Percentiles rank a stretch among this genome's conserved stretches.
These are phyloP conservation scores for Guaruba guarouba DNA, from an alignment of 2,113 vertebrate genomes.

Conservation along the genomic window DNA sequence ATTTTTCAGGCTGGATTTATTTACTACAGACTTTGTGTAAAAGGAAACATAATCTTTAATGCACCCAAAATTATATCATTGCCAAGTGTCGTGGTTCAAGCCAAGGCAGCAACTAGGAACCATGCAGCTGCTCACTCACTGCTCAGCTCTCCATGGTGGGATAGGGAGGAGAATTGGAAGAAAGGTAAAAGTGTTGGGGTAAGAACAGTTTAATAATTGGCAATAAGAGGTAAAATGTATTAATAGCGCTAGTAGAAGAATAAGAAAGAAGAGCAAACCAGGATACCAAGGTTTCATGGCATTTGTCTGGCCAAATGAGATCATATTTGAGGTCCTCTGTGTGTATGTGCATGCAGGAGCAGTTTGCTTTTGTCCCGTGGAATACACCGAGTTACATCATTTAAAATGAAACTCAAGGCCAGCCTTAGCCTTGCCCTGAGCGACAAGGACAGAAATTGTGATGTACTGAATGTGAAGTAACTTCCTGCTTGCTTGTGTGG, in stretches of 20 bases:
- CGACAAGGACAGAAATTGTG: neutral
- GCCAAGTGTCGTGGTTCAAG: neutral
- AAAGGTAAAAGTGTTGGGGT: neutral
- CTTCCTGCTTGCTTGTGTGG: neutral
- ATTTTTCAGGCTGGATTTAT: neutral
- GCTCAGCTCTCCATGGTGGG: neutral
- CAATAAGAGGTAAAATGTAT: neutral
- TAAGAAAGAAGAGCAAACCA: neutral
- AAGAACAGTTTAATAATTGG: neutral
- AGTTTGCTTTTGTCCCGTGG: neutral
- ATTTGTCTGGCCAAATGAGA: neutral
- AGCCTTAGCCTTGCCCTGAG: constrained; percentile 37
- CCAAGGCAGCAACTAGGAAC: neutral
- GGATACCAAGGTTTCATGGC: neutral
- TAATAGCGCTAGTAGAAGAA: neutral
- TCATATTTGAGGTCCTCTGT: neutral
- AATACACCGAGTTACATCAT: neutral
- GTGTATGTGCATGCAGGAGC: neutral
- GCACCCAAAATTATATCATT: neutral
- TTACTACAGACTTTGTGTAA: neutral
- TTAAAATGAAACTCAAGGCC: constrained; percentile 21
- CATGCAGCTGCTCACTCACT: neutral
- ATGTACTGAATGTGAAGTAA: neutral
- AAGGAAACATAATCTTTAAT: neutral
- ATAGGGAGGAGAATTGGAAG: neutral